Evolutionary conservation across 2,888 invertebrate species (phyloP), one percentile per base, ranked within the genome.

Genomic region (Pycnomerus fuliginosus): DNA sequence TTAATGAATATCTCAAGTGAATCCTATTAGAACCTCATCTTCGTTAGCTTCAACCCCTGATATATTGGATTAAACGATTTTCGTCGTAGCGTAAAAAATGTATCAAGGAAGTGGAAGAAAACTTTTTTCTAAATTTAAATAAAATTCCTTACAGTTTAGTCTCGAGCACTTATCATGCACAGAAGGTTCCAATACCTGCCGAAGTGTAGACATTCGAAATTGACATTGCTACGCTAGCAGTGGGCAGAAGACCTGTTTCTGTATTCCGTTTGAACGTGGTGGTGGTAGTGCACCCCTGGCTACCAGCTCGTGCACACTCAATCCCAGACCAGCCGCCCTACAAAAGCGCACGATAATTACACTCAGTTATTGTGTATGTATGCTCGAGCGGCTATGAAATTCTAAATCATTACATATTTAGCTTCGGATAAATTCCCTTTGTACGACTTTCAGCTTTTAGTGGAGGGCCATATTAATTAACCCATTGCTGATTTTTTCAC

Each of bases 121-220:
- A n/a, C n/a, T n/a, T n/a, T n/a, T 31, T 10, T 14, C 16, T 14
- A 13, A 36, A 42, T 46, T 46, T 46, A 36, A 47, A 42, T 42
- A 37, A 34, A 42, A 47, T 47, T 47, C 29, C 33, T 33, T 42
- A 42, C 38, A 33, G 42, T 47, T 29, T 37, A 38, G 45, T 46
- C 42, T 37, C 41, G 44, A 50, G 43, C 44, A 49, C 46, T 41
- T 45, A 46, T 51, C 50, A 48, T 50, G 49, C 47, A 47, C 43
- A 48, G 47, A 49, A 40, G 50, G 51, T 50, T 49, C 48, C 52
- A 54, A 56, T 54, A 51, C 51, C 55, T 53, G 50, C 53, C 55
- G 47, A 53, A 54, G 53, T 58, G 52, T 55, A 59, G 58, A 58
- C 54, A 49, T 60, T 60, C 58, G 49, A 60, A 61, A 61, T 55